Conservation (phyloP, 2,888 invertebrate species). For the Chaetogeoica ovagalla region DNA sequence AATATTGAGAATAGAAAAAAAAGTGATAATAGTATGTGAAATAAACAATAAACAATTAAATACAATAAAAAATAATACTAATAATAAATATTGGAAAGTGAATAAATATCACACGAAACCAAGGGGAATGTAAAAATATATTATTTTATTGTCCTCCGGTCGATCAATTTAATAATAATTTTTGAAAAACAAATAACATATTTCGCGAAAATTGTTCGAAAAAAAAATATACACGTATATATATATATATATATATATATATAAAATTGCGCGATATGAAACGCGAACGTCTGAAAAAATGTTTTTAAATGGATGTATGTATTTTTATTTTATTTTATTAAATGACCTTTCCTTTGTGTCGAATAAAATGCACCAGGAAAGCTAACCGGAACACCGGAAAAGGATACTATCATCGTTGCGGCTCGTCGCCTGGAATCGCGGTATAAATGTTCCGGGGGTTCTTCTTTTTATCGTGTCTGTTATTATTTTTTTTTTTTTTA, state of each 20-base stretch:
- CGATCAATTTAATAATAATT: not conserved
- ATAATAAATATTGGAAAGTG: no score
- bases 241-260: no score
- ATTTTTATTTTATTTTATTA: conserved; percentile 40
- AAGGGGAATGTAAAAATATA: no score
- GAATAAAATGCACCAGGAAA: conserved; percentile 50
- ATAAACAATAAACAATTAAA: no score
- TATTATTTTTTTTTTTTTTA: conserved; percentile 15
- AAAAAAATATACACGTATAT: no score
- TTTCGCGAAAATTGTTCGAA: conserved; percentile 19
- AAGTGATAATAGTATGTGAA: no score
- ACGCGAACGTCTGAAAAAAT: conserved; percentile 28
- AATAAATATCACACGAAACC: no score
- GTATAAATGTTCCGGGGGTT: conserved; percentile 49
- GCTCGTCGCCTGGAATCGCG: conserved; percentile 50
- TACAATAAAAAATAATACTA: no score
- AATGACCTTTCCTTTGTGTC: conserved; percentile 45
- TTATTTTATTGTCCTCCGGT: no score
- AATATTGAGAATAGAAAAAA: no score
- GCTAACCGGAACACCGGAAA: conserved; percentile 48
- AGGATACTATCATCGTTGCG: conserved; percentile 52
- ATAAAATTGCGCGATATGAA: not conserved
- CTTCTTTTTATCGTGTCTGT: conserved; percentile 47
- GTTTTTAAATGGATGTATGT: conserved; percentile 33
- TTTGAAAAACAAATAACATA: conserved; percentile 24